Conservation (phyloP, 92 coral and sea anemone species). For the Epizoanthus stellaris region DNA sequence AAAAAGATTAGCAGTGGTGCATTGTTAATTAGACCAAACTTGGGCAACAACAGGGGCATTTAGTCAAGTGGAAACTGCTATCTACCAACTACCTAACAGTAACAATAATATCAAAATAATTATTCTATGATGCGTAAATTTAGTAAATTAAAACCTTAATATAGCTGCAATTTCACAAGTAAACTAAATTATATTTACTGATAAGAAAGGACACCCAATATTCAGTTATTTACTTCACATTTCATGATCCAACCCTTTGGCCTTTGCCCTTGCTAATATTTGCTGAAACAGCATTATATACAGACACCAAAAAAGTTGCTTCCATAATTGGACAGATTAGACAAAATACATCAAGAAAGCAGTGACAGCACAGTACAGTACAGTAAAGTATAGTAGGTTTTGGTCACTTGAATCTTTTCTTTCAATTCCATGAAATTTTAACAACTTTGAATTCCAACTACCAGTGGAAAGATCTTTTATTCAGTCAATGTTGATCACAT, state of each 20-base stretch:
- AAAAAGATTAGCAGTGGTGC: neutral
- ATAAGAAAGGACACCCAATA: neutral
- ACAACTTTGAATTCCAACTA: too few species aligned
- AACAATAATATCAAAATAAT: neutral
- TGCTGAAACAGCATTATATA: too few species aligned
- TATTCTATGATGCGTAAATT: neutral
- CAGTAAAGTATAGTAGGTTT: too few species aligned
- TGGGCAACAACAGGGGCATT: neutral
- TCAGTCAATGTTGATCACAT: neutral
- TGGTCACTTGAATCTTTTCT: too few species aligned
- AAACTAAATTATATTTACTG: neutral
- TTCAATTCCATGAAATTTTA: too few species aligned
- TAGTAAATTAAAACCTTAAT: neutral
- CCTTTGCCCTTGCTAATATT: too few species aligned
- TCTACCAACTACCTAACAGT: too few species aligned
- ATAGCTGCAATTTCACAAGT: neutral
- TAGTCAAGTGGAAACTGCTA: neutral
- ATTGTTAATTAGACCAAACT: neutral
- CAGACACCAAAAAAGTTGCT: neutral
- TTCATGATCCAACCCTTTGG: too few species aligned
- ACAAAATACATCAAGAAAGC: too few species aligned
- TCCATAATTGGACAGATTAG: neutral
- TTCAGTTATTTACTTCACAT: too few species aligned
- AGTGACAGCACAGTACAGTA: too few species aligned
- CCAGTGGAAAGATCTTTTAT: too few species aligned